Evolutionary conservation across 2,113 vertebrate genomes (phyloP).

Genomic region (Macrotis lagotis): DNA sequence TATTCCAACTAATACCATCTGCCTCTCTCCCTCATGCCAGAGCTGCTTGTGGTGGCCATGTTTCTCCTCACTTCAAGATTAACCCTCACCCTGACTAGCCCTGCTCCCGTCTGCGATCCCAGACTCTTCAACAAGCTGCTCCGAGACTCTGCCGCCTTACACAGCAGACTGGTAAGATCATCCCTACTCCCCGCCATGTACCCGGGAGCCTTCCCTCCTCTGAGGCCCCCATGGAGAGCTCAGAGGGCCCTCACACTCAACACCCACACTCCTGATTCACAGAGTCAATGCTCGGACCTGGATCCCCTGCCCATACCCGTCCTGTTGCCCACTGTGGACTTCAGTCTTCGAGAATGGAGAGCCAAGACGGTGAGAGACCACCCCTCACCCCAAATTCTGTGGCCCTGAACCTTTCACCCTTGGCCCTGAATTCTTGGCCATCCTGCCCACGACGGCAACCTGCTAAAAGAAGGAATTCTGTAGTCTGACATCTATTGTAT

Average conservation of each 20-base stretch:
- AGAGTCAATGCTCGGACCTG: conserved; percentile 82
- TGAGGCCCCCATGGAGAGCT: conserved; percentile 25
- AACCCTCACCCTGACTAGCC: conserved; percentile 62
- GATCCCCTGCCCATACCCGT: conserved; percentile 67
- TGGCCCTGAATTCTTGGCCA: neutral
- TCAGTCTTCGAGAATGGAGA: conserved; percentile 85
- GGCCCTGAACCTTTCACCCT: neutral
- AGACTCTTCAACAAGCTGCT: conserved; percentile 74
- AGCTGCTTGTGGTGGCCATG: conserved; percentile 64
- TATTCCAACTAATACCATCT: neutral
- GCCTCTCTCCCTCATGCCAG: conserved; percentile 51
- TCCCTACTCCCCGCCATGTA: neutral
- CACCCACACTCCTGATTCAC: conserved; percentile 36
- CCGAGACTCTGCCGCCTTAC: conserved; percentile 61
- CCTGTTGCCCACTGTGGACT: conserved; percentile 83
- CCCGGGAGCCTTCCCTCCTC: neutral
- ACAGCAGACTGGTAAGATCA: conserved; percentile 68
- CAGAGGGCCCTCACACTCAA: neutral
- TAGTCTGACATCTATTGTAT: neutral
- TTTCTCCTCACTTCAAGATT: conserved; percentile 67
- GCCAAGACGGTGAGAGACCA: conserved; percentile 83
- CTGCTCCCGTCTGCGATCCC: conserved; percentile 69
- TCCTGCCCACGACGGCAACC: neutral
- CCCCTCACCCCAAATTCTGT: neutral
- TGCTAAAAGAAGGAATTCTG: neutral